A percentile compares a stretch with the other conserved stretches of the same genome.
Evolutionary conservation across 2,113 vertebrate species (phyloP).

Genomic region (Pleuronectes platessa): DNA sequence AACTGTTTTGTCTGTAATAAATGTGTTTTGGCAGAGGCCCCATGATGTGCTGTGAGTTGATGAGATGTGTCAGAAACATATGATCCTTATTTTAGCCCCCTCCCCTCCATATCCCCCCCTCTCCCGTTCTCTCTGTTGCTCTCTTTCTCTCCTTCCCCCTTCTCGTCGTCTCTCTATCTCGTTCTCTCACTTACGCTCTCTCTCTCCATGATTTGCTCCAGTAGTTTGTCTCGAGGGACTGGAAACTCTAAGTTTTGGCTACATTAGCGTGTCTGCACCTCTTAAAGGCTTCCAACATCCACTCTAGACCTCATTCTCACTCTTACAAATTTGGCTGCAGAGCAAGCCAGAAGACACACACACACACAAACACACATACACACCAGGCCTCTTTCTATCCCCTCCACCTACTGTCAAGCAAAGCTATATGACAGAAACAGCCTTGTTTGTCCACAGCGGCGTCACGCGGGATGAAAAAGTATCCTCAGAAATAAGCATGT

Average conservation of each 20-base stretch:
- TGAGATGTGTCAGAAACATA: conserved; percentile 80
- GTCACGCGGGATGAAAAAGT: conserved; percentile 70
- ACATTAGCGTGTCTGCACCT: conserved; percentile 74
- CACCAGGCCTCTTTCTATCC: conserved; percentile 29
- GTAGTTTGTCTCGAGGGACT: conserved; percentile 53
- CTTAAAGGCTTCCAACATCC: conserved; percentile 66
- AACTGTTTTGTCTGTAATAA: conserved; percentile 69
- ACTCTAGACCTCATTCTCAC: conserved; percentile 67
- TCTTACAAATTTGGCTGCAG: conserved; percentile 54
- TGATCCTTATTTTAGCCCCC: conserved; percentile 71
- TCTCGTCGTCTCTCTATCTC: conserved; percentile 18
- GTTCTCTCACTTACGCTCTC: conserved; percentile 9
- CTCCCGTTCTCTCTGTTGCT: neutral
- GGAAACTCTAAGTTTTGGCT: conserved; percentile 66
- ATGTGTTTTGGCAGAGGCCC: conserved; percentile 63
- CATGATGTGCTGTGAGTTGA: conserved; percentile 67
- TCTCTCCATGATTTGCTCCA: conserved; percentile 38
- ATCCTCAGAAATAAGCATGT: conserved; percentile 80
- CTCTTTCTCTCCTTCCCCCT: conserved; percentile 11
- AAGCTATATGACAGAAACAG: conserved; percentile 80
- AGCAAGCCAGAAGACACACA: conserved; percentile 33
- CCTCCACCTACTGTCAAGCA: conserved; percentile 52
- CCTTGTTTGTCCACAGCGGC: conserved; percentile 87
- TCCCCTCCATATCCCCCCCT: neutral
- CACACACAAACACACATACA: conserved; percentile 17